Conservation (phyloP, 2,888 invertebrate genomes). For the Allophyes oxyacanthae region DNA sequence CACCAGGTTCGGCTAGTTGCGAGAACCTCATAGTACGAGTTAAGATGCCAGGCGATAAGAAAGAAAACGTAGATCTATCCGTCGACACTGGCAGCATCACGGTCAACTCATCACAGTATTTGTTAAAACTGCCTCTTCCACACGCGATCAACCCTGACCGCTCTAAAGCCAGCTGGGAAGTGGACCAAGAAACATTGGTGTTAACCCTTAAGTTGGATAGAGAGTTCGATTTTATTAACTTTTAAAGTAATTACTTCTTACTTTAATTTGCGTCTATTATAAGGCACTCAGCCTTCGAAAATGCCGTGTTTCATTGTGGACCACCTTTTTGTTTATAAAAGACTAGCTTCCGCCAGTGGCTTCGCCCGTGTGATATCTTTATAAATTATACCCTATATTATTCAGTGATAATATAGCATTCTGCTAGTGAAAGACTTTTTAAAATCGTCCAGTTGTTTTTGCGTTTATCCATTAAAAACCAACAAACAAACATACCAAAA, state of each 20-base stretch:
- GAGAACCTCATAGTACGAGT: conserved; percentile 95
- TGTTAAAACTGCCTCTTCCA: conserved; percentile 93
- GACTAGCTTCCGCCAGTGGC: too few species aligned
- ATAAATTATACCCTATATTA: too few species aligned
- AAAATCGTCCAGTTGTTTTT: too few species aligned
- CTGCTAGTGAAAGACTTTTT: too few species aligned
- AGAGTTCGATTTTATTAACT: conserved; percentile 96
- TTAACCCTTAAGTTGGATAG: conserved; percentile 93
- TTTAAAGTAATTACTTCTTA: conserved; percentile 85
- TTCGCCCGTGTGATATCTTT: too few species aligned
- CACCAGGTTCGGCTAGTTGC: conserved; percentile 94
- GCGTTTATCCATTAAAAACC: too few species aligned
- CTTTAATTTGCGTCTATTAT: not conserved
- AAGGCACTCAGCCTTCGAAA: too few species aligned
- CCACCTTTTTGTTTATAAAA: too few species aligned
- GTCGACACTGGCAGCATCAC: conserved; percentile 90
- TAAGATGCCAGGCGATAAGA: conserved; percentile 93
- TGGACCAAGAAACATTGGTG: conserved; percentile 90
- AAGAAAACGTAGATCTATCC: conserved; percentile 93
- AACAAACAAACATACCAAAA: too few species aligned
- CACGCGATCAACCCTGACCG: conserved; percentile 95
- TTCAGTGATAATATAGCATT: too few species aligned
- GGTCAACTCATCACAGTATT: conserved; percentile 90
- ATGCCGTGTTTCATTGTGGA: not conserved
- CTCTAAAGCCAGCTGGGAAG: conserved; percentile 95